phyloP scores from a whole-genome alignment of 1,140 invertebrate genomes.

The Hycleus phaleratus region DNA sequence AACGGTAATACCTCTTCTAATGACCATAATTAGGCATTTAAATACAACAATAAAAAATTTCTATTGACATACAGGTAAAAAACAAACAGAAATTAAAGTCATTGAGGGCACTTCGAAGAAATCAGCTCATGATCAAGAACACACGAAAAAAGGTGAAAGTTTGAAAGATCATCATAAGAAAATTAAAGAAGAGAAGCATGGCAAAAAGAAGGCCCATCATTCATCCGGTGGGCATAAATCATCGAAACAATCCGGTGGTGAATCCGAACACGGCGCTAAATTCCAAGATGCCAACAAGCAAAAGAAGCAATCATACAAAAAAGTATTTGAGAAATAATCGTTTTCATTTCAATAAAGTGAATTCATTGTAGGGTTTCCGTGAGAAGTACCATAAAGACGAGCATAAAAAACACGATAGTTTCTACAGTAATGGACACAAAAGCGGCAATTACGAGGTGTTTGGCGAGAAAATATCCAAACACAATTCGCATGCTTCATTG shows the following conservation, averaged over 20 bases:
- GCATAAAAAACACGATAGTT: slow-evolving; percentile 35
- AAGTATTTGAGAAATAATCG: slow-evolving; percentile 8
- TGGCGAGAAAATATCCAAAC: slow-evolving; percentile 23
- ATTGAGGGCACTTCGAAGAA: slow-evolving; percentile 21
- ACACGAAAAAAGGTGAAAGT: slow-evolving; percentile 25
- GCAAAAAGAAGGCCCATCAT: slow-evolving; percentile 29
- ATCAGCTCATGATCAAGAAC: slow-evolving; percentile 29
- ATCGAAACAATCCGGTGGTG: slow-evolving; percentile 24
- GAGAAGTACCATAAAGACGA: slow-evolving; percentile 38
- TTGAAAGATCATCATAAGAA: slow-evolving; percentile 21
- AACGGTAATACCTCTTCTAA: slow-evolving; percentile 1
- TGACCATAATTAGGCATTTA: not conserved
- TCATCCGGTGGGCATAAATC: slow-evolving; percentile 22
- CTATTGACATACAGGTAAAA: slow-evolving; percentile 7
- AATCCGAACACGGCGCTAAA: slow-evolving; percentile 28
- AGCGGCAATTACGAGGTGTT: slow-evolving; percentile 32
- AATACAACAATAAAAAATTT: not conserved
- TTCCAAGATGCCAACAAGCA: slow-evolving; percentile 24
- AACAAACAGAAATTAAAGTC: slow-evolving; percentile 19
- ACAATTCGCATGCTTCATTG: slow-evolving; percentile 8
- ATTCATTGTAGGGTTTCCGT: slow-evolving; percentile 31
- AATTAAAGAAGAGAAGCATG: slow-evolving; percentile 26
- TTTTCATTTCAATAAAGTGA: slow-evolving; percentile 17
- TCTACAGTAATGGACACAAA: slow-evolving; percentile 34
- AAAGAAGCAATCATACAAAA: slow-evolving; percentile 28